Evolutionary conservation across 1,140 invertebrate genomes (phyloP).

Genomic region (Papilio xuthus): DNA sequence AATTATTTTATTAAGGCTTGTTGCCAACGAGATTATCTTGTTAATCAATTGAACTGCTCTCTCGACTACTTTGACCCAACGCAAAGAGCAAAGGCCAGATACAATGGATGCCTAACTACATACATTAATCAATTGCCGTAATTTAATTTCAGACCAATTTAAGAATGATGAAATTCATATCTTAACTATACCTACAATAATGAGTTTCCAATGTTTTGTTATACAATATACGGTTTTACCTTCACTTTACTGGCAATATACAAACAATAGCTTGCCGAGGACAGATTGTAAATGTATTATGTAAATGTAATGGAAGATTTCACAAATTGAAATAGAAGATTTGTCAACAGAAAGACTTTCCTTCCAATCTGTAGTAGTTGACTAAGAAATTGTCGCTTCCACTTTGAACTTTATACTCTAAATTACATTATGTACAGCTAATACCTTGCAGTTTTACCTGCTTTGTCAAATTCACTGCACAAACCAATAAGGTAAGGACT

Average conservation of each 20-base stretch:
- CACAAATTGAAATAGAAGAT: background rate
- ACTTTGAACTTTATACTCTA: too few species aligned
- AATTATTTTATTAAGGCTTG: constrained; percentile 34
- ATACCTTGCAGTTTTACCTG: too few species aligned
- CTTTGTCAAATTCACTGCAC: too few species aligned
- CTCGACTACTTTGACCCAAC: constrained; percentile 22
- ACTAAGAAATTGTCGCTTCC: background rate
- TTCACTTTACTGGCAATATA: background rate
- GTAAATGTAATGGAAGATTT: background rate
- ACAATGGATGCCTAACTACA: constrained; percentile 14
- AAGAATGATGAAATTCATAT: background rate
- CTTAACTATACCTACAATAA: background rate
- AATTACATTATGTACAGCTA: too few species aligned
- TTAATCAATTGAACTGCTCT: constrained; percentile 38
- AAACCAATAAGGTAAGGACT: too few species aligned
- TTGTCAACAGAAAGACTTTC: background rate
- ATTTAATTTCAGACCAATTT: constrained; percentile 12
- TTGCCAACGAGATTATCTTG: constrained; percentile 35
- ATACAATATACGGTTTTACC: background rate
- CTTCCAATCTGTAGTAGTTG: too few species aligned
- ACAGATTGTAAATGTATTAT: background rate
- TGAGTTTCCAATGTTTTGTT: background rate
- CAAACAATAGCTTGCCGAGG: background rate
- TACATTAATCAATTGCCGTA: background rate
- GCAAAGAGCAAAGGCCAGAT: constrained; percentile 27